A percentile compares a stretch with the other conserved stretches of the same genome.
phyloP scores from a whole-genome alignment of 2,113 vertebrate species.

The Siniperca knerii region DNA sequence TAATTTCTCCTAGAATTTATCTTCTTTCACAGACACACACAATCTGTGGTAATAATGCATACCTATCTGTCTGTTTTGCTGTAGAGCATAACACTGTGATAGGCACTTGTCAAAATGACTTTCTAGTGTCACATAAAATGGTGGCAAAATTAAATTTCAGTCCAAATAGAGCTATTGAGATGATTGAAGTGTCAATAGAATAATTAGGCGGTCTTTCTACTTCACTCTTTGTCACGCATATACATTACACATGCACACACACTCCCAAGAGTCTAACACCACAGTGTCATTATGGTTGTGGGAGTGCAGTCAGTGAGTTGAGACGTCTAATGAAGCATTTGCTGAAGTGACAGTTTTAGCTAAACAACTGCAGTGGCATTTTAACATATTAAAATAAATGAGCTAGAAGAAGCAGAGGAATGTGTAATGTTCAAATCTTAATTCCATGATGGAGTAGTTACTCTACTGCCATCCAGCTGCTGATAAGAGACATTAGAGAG shows the following conservation, averaged over 20 bases:
- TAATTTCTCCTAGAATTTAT: constrained; percentile 4
- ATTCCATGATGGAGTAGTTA: constrained; percentile 27
- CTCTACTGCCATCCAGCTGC: constrained; percentile 14
- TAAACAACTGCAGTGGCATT: constrained; percentile 45
- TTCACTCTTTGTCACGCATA: constrained; percentile 9
- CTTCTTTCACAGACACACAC: constrained; percentile 29
- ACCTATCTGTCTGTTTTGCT: constrained; percentile 9
- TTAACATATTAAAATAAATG: constrained; percentile 68
- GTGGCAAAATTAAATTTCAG: constrained; percentile 9
- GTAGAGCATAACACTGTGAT: constrained; percentile 18
- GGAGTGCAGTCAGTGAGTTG: constrained; percentile 51
- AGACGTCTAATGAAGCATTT: constrained; percentile 75
- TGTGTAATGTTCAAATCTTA: constrained; percentile 38
- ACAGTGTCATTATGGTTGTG: constrained; percentile 22
- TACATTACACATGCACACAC: constrained; percentile 10
- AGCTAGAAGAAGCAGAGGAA: constrained; percentile 43
- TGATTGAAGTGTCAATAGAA: constrained; percentile 24
- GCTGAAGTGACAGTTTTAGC: constrained; percentile 72
- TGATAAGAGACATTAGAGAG: constrained; percentile 38
- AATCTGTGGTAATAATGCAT: constrained; percentile 26
- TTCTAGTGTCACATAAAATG: constrained; percentile 20
- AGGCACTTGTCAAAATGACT: constrained; percentile 35
- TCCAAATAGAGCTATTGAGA: constrained; percentile 23
- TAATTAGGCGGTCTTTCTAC: constrained; percentile 10
- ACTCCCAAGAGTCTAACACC: constrained; percentile 34